phyloP scores from a whole-genome alignment of 2,888 invertebrate genomes.

The Nycteola revayana region DNA sequence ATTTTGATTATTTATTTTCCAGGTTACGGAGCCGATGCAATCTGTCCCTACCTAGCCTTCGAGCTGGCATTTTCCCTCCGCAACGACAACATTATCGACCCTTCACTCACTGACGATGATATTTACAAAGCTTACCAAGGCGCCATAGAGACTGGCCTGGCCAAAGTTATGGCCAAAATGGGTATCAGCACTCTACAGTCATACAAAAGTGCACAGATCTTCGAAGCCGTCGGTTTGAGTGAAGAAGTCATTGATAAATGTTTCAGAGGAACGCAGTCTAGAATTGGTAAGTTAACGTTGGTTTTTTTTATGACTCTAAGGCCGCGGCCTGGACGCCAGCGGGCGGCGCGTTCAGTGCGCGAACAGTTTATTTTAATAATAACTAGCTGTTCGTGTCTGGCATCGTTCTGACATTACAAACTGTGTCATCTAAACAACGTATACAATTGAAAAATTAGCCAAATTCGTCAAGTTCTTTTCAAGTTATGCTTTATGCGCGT shows the following conservation, averaged over 20 bases:
- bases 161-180: conserved; percentile 97
- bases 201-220: conserved; percentile 99
- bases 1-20: conserved; percentile 2
- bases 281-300: conserved; percentile 73
- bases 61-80: conserved; percentile 94
- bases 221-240: conserved; percentile 97
- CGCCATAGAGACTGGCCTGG: conserved; percentile 92
- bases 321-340: too few species aligned
- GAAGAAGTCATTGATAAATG: conserved; percentile 97
- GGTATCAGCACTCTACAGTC: conserved; percentile 99
- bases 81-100: conserved; percentile 92
- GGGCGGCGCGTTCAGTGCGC: too few species aligned
- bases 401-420: too few species aligned
- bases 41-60: conserved; percentile 98
- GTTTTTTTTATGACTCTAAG: too few species aligned
- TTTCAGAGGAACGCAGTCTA: conserved; percentile 89
- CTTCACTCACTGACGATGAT: conserved; percentile 87
- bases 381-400: too few species aligned
- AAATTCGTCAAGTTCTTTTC: too few species aligned
- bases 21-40: conserved; percentile 97
- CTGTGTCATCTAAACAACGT: too few species aligned
- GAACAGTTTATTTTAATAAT: too few species aligned
- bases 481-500: too few species aligned
- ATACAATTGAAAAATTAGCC: too few species aligned
- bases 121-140: conserved; percentile 94